Conservation (phyloP, 1,140 invertebrate genomes). For the Caerostris extrusa region DNA sequence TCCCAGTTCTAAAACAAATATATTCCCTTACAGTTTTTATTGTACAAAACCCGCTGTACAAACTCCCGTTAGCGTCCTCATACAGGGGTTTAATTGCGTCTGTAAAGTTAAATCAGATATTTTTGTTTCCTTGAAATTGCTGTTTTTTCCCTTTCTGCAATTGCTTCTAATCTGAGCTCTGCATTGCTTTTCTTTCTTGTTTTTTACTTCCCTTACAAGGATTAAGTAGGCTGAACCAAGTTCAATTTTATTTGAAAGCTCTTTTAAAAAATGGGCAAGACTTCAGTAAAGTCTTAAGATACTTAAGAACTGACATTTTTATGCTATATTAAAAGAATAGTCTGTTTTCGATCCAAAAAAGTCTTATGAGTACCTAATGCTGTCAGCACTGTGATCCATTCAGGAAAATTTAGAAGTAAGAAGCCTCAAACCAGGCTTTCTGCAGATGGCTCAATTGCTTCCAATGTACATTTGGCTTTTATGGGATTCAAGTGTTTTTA, state of each 20-base stretch:
- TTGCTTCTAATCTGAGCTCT: constrained; percentile 69
- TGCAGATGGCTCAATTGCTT: neutral
- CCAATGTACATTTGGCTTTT: neutral
- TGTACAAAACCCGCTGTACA: constrained; percentile 5
- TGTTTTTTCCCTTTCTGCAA: constrained; percentile 59
- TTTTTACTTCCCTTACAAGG: constrained; percentile 41
- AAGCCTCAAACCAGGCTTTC: neutral
- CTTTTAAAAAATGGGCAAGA: constrained; percentile 1
- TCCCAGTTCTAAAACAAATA: constrained; percentile 33
- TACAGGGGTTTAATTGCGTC: constrained; percentile 23
- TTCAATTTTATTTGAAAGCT: constrained; percentile 73
- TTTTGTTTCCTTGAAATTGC: constrained; percentile 24
- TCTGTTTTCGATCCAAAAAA: constrained; percentile 36
- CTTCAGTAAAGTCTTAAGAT: constrained; percentile 33
- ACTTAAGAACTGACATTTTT: constrained; percentile 16
- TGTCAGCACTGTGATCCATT: constrained; percentile 39
- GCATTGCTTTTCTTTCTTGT: constrained; percentile 22
- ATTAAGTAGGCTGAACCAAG: constrained; percentile 70
- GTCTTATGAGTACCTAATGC: neutral
- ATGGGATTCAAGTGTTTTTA: neutral
- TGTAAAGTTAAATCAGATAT: constrained; percentile 66
- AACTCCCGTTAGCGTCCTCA: constrained; percentile 27
- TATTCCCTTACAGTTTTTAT: constrained; percentile 45
- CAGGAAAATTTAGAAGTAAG: neutral
- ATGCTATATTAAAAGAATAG: constrained; percentile 40